Conservation (phyloP, 2,888 invertebrate species). For the Calliphora vomitoria region DNA sequence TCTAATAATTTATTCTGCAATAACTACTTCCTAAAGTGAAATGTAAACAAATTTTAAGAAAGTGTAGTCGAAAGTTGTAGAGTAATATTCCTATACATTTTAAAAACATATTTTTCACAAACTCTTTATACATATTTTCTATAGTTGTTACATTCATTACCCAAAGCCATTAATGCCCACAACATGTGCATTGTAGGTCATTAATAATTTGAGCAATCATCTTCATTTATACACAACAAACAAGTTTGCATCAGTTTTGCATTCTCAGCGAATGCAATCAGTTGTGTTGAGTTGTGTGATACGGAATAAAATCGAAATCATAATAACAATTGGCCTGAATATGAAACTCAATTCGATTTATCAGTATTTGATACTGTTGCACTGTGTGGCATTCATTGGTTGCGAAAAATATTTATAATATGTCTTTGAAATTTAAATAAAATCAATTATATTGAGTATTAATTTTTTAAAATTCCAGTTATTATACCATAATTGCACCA, state of each 20-base stretch:
- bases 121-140: too few relatives aligned
- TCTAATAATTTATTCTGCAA: too few relatives aligned
- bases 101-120: too few relatives aligned
- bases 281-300: not conserved
- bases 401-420: conserved; percentile 25
- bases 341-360: conserved; percentile 18
- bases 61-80: too few relatives aligned
- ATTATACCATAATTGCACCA: conserved; percentile 57
- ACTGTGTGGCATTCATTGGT: not conserved
- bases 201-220: not conserved
- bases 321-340: not conserved
- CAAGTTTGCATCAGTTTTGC: conserved; percentile 28
- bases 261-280: not conserved
- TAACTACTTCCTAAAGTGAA: too few relatives aligned
- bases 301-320: not conserved
- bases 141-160: too few relatives aligned
- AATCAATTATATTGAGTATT: not conserved
- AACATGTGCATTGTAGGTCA: too few relatives aligned
- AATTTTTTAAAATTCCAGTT: conserved; percentile 28
- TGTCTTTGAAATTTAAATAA: too few relatives aligned
- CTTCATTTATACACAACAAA: not conserved
- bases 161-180: too few relatives aligned
- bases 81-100: too few relatives aligned
- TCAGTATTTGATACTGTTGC: conserved; percentile 3
- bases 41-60: too few relatives aligned